These are phyloP conservation scores for Spinus pinus DNA, from an alignment of 2,797 vertebrate genomes.

Conservation along the genomic window DNA sequence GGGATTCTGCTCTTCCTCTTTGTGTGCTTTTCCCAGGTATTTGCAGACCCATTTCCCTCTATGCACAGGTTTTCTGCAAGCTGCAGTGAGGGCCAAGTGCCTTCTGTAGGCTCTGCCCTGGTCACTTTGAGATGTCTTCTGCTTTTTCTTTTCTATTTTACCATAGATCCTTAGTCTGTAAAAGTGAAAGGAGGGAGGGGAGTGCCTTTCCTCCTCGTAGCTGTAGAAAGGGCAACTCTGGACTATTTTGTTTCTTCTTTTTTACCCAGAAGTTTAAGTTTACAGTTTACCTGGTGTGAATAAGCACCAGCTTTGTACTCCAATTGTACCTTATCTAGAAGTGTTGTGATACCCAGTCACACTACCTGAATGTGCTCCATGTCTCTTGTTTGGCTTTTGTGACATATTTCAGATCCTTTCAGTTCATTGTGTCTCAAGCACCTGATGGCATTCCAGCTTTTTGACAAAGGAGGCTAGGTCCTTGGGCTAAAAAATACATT, in stretches of 20 bases:
- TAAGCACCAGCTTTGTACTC: constrained; percentile 1
- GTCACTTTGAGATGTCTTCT: neutral
- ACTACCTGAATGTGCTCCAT: neutral
- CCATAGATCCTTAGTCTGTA: neutral
- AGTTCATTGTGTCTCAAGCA: neutral
- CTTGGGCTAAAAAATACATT: neutral
- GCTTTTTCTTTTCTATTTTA: neutral
- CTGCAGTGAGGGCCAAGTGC: neutral
- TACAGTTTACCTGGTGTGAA: neutral
- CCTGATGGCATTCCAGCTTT: neutral
- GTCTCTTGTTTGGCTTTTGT: neutral
- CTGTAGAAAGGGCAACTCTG: neutral
- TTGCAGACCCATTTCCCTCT: neutral
- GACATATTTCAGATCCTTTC: neutral
- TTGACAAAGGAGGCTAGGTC: neutral
- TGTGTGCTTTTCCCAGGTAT: neutral
- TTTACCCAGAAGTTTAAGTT: neutral
- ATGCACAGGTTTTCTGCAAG: neutral
- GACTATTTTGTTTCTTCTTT: neutral
- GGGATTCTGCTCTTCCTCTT: neutral
- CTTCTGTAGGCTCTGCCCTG: neutral
- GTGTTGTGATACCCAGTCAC: neutral
- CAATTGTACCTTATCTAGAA: neutral
- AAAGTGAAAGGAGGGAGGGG: neutral
- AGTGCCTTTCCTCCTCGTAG: neutral